Conservation (phyloP, 2,113 vertebrate genomes). For the Alethe diademata region DNA sequence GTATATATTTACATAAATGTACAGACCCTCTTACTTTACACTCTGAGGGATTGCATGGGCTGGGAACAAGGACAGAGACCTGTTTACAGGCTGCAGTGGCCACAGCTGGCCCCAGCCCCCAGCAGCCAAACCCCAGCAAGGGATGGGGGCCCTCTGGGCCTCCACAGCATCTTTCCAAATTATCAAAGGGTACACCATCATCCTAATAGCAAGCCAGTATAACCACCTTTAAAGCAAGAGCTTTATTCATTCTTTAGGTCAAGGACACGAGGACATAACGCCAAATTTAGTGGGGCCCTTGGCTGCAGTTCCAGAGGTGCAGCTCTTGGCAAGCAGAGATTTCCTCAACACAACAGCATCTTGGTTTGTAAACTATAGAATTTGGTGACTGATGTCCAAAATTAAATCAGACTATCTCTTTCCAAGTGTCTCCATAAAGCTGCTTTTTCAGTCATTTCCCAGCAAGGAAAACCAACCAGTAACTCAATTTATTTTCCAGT, state of each 20-base stretch:
- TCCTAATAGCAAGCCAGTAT: neutral
- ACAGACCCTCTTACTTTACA: neutral
- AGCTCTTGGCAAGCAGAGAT: neutral
- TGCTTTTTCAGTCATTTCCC: neutral
- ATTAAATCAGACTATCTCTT: neutral
- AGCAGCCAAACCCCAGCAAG: neutral
- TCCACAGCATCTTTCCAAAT: neutral
- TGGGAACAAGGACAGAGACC: neutral
- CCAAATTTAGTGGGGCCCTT: neutral
- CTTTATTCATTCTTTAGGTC: neutral
- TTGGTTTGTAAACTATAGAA: neutral
- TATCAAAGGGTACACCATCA: neutral
- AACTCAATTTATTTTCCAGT: neutral
- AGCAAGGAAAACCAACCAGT: neutral
- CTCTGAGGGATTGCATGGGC: neutral
- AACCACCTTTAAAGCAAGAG: neutral
- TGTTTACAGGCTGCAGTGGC: neutral
- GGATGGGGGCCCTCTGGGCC: rapidly evolving
- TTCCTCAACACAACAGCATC: neutral
- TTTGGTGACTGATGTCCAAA: neutral
- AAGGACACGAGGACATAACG: neutral
- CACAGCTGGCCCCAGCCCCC: neutral
- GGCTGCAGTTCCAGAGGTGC: neutral
- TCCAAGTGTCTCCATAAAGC: neutral
- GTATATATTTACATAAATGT: neutral